Evolutionary conservation across 2,888 invertebrate species (phyloP).

Genomic region (Drosophila maculinotata): DNA sequence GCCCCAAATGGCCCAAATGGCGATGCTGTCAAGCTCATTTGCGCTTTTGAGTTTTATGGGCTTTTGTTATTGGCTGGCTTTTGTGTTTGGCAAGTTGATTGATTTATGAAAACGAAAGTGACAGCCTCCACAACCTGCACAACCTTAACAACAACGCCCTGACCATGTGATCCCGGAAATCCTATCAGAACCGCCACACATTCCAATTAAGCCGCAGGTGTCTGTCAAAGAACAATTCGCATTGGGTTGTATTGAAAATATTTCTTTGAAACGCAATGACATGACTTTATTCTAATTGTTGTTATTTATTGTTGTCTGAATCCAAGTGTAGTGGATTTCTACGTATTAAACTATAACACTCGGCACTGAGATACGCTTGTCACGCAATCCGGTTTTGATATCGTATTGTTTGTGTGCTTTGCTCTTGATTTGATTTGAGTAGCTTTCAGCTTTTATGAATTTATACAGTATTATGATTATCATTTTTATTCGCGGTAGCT

Average conservation of each 20-base stretch:
- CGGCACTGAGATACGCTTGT: conserved; percentile 31
- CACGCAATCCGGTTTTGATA: conserved; percentile 64
- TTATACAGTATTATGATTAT: conserved; percentile 29
- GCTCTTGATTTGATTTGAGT: conserved; percentile 60
- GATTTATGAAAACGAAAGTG: conserved; percentile 65
- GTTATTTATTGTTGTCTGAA: conserved; percentile 17
- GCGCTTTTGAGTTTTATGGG: conserved; percentile 37
- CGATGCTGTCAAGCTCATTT: conserved; percentile 46
- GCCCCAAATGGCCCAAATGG: conserved; percentile 29
- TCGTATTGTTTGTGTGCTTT: conserved; percentile 43
- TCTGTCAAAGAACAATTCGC: conserved; percentile 32
- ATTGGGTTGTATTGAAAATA: conserved; percentile 26
- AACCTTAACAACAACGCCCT: conserved; percentile 44
- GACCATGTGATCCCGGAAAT: conserved; percentile 69
- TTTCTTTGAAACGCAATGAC: conserved; percentile 28
- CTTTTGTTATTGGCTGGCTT: conserved; percentile 37
- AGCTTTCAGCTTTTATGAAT: conserved; percentile 33
- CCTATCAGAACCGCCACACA: conserved; percentile 30
- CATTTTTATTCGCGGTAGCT: conserved; percentile 49
- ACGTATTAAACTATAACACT: conserved; percentile 40
- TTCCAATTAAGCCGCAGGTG: conserved; percentile 34
- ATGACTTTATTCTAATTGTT: conserved; percentile 29
- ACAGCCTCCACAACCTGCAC: conserved; percentile 29
- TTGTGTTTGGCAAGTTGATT: conserved; percentile 52
- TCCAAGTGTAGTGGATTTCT: conserved; percentile 23